Evolutionary conservation across 2,113 vertebrate genomes (phyloP).

Genomic region (Pseudolaguvia tuberculata): DNA sequence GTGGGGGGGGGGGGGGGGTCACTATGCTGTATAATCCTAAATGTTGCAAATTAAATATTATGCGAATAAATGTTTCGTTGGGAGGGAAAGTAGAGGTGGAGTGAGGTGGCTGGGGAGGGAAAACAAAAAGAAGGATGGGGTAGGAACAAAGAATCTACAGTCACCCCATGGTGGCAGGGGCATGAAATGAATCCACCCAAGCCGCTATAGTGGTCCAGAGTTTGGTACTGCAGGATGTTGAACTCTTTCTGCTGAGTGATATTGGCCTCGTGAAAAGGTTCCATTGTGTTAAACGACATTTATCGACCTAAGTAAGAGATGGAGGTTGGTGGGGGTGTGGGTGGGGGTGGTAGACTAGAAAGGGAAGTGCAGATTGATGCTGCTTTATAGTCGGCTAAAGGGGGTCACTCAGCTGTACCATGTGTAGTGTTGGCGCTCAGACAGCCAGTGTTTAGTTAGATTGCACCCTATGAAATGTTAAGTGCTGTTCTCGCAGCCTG

Average conservation of each 20-base stretch:
- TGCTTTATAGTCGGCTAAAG: slow-evolving; percentile 22
- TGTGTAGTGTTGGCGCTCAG: slow-evolving; percentile 6
- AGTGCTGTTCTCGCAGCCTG: slow-evolving; percentile 32
- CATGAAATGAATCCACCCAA: no score
- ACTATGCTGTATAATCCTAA: no score
- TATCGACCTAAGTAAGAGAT: neutral
- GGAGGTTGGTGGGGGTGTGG: neutral
- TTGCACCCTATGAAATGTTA: slow-evolving; percentile 42
- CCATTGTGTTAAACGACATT: slow-evolving; percentile 31
- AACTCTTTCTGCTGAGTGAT: neutral
- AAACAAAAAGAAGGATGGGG: no score
- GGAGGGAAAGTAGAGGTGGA: no score
- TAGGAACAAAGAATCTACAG: slow-evolving; percentile 3
- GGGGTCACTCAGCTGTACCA: slow-evolving; percentile 21
- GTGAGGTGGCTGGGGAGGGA: no score
- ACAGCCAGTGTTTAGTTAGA: slow-evolving; percentile 30
- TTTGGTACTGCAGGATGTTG: neutral
- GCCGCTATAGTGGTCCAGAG: neutral
- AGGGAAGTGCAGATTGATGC: slow-evolving; percentile 33
- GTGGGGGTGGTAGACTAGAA: slow-evolving; percentile 6
- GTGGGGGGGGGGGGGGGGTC: no score
- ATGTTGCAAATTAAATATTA: no score
- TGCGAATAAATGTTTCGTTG: no score
- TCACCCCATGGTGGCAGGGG: no score
- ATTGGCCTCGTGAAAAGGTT: slow-evolving; percentile 24